These are phyloP conservation scores for Henicopernis longicauda DNA, from an alignment of 2,113 vertebrate genomes.

Conservation along the genomic window DNA sequence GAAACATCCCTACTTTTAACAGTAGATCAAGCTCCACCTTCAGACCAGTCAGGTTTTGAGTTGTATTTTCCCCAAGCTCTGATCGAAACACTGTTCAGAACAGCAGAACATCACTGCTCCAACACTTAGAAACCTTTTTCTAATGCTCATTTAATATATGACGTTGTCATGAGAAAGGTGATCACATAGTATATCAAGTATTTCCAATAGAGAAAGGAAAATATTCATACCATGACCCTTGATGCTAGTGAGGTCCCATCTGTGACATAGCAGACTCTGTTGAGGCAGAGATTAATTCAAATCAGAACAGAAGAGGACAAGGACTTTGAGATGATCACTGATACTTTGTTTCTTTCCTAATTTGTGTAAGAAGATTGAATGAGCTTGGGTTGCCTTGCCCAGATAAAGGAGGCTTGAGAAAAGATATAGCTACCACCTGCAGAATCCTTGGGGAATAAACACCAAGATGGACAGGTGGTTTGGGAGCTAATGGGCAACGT, in stretches of 20 bases:
- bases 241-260: neutral
- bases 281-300: neutral
- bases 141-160: neutral
- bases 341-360: neutral
- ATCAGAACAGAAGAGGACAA: neutral
- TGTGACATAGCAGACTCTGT: neutral
- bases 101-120: neutral
- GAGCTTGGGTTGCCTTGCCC: neutral
- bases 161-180: neutral
- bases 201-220: neutral
- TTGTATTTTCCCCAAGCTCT: neutral
- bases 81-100: neutral
- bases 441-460: neutral
- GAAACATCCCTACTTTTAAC: neutral
- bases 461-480: neutral
- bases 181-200: neutral
- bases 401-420: neutral
- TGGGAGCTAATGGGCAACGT: accelerated
- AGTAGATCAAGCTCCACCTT: neutral
- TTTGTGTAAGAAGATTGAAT: neutral
- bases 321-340: neutral
- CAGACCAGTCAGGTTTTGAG: neutral
- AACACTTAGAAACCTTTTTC: neutral
- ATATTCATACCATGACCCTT: neutral
- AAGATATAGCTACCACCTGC: neutral